Evolutionary conservation across 2,797 vertebrate species (phyloP).

Genomic region (Botia almorhae): DNA sequence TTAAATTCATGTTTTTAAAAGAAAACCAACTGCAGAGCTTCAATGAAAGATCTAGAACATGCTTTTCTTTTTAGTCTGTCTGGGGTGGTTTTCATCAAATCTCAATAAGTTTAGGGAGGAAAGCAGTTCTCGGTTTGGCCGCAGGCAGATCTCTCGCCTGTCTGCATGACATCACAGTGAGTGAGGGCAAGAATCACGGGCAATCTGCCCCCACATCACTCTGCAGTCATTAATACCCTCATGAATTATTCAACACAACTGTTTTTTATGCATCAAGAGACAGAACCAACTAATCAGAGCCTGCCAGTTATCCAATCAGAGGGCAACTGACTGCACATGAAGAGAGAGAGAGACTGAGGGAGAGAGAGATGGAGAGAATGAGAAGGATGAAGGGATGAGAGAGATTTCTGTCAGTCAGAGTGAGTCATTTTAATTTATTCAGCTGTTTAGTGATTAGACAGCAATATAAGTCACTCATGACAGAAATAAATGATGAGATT

Average conservation of each 20-base stretch:
- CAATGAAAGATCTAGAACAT: neutral
- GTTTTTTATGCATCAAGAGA: constrained; percentile 56
- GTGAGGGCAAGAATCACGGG: constrained; percentile 36
- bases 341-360: no score
- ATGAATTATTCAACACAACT: constrained; percentile 54
- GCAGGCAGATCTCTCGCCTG: neutral
- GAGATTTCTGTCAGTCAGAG: no score
- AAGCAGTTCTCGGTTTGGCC: neutral
- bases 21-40: neutral
- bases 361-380: no score
- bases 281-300: no score
- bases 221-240: constrained; percentile 50
- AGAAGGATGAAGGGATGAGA: no score
- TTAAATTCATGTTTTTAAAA: neutral
- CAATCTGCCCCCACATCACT: constrained; percentile 38
- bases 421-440: no score
- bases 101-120: neutral
- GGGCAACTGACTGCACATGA: no score
- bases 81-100: neutral
- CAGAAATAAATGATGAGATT: neutral
- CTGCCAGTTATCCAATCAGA: no score
- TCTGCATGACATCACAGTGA: constrained; percentile 27
- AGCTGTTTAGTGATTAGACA: no score
- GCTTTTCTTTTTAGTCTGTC: neutral
- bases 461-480: no score